Evolutionary conservation across 1,140 invertebrate genomes (phyloP), one percentile per base, ranked within the genome.

Genomic region (Aleiodes sp.): DNA sequence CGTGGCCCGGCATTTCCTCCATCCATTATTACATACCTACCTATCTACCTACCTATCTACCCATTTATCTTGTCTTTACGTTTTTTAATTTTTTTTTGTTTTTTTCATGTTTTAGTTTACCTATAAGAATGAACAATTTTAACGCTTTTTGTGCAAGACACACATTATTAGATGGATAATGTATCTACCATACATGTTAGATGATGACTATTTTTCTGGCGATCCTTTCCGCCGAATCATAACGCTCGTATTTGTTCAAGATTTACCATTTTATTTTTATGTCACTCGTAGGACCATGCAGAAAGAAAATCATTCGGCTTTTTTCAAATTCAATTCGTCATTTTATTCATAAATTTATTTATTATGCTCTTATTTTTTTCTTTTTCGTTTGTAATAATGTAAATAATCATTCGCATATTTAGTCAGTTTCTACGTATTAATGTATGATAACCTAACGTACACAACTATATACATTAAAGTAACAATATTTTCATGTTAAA

Each of bases 391-490:
- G 41, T 62, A 64, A 35, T 70, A 24, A 35, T 59, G 43, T 63
- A 35, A 59, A 57, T 66, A 24, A 66, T 65, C 46, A 39, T 43
- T 43, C 28, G 46, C 52, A 21, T 66, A 16, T 39, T 57, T 65
- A 59, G 26, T 56, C 57, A 68, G 57, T 19, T 29, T 65, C 28
- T 31, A 52, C 31, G 9, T 31, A 56, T 65, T 59, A 65, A 43
- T 67, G 14, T 68, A 60, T 43, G 57, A 74, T 73, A 75, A 74
- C 73, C 72, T 75, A 69, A 79, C 46, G 64, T 81, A 78, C 77
- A 80, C 74, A 73, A 77, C 76, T 84, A 82, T 82, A 78, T 84
- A 83, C 78, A 82, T 82, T 77, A 77, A 74, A 83, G 75, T 76
- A 82, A 80, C 79, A 78, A 78, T 73, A 70, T 80, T 75, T 75